A percentile compares a stretch with the other conserved stretches of the same genome.
phyloP scores from a whole-genome alignment of 2,113 vertebrate genomes.

The Sclerurus mexicanus region DNA sequence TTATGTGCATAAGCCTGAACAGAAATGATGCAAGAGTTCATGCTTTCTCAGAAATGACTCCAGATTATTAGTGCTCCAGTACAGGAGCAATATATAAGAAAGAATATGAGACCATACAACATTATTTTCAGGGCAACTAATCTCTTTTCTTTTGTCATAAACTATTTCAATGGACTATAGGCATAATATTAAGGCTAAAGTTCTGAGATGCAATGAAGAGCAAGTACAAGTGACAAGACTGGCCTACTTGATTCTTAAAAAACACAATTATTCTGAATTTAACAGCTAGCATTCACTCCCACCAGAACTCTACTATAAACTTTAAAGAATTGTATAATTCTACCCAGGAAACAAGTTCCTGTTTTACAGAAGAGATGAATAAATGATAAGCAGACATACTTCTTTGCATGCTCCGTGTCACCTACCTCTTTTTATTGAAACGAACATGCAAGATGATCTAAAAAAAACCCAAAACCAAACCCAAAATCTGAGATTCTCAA shows the following conservation, averaged over 20 bases:
- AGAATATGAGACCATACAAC: not conserved
- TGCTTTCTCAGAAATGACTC: not conserved
- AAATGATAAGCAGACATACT: not conserved
- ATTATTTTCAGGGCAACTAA: not conserved
- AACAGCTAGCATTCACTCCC: not conserved
- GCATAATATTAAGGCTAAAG: not conserved
- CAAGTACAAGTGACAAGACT: not conserved
- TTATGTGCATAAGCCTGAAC: not conserved
- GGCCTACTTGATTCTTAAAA: not conserved
- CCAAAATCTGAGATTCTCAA: not conserved
- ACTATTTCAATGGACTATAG: not conserved
- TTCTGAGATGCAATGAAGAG: not conserved
- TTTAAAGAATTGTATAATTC: not conserved
- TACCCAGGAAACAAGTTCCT: not conserved
- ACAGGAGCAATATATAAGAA: not conserved
- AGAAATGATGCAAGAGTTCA: not conserved
- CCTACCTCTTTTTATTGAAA: not conserved
- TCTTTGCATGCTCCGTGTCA: not conserved
- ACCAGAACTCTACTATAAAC: not conserved
- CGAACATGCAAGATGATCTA: not conserved
- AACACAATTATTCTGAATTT: not conserved
- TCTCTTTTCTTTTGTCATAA: not conserved
- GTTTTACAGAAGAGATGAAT: not conserved
- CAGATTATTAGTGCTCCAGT: not conserved
- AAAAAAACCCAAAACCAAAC: not conserved